Evolutionary conservation across 2,888 invertebrate genomes (phyloP).

Genomic region (Clitarchus hookeri): DNA sequence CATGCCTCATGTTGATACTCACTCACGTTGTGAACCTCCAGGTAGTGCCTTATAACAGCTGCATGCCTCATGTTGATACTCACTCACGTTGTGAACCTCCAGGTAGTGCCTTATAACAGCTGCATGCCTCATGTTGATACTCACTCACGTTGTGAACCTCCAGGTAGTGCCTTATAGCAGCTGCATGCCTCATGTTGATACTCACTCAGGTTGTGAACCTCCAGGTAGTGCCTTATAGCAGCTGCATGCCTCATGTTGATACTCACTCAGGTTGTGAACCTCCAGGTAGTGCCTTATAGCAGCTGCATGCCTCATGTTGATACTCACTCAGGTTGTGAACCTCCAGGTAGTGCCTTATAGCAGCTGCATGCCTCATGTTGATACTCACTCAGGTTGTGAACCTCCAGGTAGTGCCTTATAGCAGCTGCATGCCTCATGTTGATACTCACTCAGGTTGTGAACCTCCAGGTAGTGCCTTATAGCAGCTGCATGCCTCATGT

Average conservation of each 20-base stretch:
- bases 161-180: conserved; percentile 48
- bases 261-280: conserved; percentile 58
- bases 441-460: conserved; percentile 54
- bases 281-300: conserved; percentile 48
- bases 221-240: conserved; percentile 48
- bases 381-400: conserved; percentile 54
- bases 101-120: conserved; percentile 45
- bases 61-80: neutral
- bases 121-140: neutral
- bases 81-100: conserved; percentile 58
- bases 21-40: conserved; percentile 57
- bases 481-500: neutral
- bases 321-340: conserved; percentile 56
- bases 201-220: conserved; percentile 58
- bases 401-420: conserved; percentile 51
- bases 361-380: neutral
- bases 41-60: conserved; percentile 45
- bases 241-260: neutral
- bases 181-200: neutral
- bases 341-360: conserved; percentile 50
- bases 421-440: neutral
- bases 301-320: neutral
- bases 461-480: conserved; percentile 51
- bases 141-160: conserved; percentile 58
- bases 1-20: neutral